Evolutionary conservation across 2,113 vertebrate genomes (phyloP), one percentile per base, ranked within the genome.

Genomic region (Melospiza melodia): DNA sequence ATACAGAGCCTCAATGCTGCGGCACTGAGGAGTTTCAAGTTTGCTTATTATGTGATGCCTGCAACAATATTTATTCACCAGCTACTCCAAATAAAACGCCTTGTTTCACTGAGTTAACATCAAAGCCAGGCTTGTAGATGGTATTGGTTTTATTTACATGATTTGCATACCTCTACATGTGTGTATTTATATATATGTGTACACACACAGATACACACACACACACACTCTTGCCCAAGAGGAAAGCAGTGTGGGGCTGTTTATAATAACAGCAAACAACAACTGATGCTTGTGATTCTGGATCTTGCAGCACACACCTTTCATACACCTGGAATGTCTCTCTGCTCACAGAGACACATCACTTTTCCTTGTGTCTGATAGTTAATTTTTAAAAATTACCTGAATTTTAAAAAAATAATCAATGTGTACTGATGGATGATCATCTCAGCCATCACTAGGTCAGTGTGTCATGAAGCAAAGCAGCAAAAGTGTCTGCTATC

Each of bases 31-130:
- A 69, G 89, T 69, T 93, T 89, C 39, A 11, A 69, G 71, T 95
- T 95, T 3, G 10, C 78, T 93, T 93, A 87, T 79, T 91, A 87
- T 79, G 67, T 46, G 81, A 87, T 73, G 62, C 89, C 84, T 87
- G 84, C 74, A 93, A 91, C 84, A 94, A 79, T 92, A 76, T 87
- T 94, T 95, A 94, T 93, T 95, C 89, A 82, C 62, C 22, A 91
- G 93, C 58, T 21, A 30, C 90, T 95, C 90, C 78, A 91, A 95
- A 91, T 54, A 82, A 83, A 94, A 87, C 2, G 3, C 30, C 28
- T 91, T 89, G 71, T 28, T 94, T 90, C 71, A 28, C 51, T 46
- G 71, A 0, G 0, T 79, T 54, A 58, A 72, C 95, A 93, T 95
- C 96, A 95, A 95, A 95, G 89, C 69, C 3, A 8, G 73, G 62